A percentile compares a stretch with the other conserved stretches of the same genome.
Evolutionary conservation across 1,140 invertebrate genomes (phyloP).

Genomic region (Ooceraea biroi): DNA sequence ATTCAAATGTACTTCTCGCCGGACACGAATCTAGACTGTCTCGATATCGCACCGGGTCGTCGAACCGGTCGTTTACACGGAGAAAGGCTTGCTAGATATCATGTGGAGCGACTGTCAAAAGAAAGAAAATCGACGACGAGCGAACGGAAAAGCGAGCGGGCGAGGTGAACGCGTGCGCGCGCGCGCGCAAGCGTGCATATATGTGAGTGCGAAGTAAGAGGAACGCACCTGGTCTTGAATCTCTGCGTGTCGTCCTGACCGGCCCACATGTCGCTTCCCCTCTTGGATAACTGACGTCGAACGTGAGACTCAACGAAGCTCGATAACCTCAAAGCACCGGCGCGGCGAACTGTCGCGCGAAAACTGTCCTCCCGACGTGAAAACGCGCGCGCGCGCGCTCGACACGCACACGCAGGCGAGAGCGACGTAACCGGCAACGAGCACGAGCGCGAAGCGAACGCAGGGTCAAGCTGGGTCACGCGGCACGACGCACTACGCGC

Average conservation of each 20-base stretch:
- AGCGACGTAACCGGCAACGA: slow-evolving; percentile 61
- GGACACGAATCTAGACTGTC: background rate
- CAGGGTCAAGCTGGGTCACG: slow-evolving; percentile 71
- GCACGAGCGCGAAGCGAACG: slow-evolving; percentile 52
- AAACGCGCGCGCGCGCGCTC: too few species aligned
- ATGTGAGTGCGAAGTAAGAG: background rate
- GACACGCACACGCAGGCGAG: too few species aligned
- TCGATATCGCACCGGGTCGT: slow-evolving; percentile 31
- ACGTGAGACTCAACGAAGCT: background rate
- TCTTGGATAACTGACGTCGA: background rate
- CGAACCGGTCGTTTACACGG: background rate
- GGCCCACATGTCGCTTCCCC: slow-evolving; percentile 79
- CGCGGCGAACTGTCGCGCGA: background rate
- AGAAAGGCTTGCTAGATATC: slow-evolving; percentile 3
- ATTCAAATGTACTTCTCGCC: slow-evolving; percentile 1
- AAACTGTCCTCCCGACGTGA: background rate
- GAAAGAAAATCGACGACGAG: slow-evolving; percentile 9
- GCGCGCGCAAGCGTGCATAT: background rate
- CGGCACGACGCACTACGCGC: slow-evolving; percentile 1
- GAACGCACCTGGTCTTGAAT: slow-evolving; percentile 82
- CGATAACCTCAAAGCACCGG: slow-evolving; percentile 34
- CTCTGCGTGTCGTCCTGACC: slow-evolving; percentile 82
- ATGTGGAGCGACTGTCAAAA: background rate
- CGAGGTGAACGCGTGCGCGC: background rate
- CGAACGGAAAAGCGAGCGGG: slow-evolving; percentile 1